Evolutionary conservation across 2,113 vertebrate species (phyloP).

Genomic region (Cephalopholis sonnerati): DNA sequence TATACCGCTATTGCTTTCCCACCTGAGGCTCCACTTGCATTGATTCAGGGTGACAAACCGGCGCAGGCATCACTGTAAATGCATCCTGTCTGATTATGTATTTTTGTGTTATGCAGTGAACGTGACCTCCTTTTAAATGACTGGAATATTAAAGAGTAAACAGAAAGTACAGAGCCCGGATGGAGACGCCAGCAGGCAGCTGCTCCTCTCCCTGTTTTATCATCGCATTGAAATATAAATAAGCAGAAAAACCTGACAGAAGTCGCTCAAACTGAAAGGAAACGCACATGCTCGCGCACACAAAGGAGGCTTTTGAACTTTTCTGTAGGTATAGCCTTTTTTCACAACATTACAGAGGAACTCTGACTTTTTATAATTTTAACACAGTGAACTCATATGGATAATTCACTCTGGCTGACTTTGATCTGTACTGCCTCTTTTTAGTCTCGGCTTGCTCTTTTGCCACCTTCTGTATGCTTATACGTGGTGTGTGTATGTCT

Average conservation of each 20-base stretch:
- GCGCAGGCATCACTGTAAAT: conserved; percentile 61
- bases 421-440: conserved; percentile 53
- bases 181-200: conserved; percentile 74
- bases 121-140: conserved; percentile 78
- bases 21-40: conserved; percentile 61
- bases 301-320: conserved; percentile 73
- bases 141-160: conserved; percentile 72
- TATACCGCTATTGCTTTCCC: conserved; percentile 33
- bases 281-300: conserved; percentile 37
- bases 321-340: conserved; percentile 48
- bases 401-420: conserved; percentile 57
- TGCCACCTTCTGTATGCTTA: conserved; percentile 22
- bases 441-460: conserved; percentile 46
- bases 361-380: conserved; percentile 61
- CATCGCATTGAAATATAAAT: conserved; percentile 66
- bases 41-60: conserved; percentile 60
- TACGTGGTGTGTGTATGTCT: conserved; percentile 2
- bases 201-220: conserved; percentile 69
- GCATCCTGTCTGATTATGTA: conserved; percentile 67
- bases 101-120: conserved; percentile 45
- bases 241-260: conserved; percentile 73
- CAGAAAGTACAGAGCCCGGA: conserved; percentile 63
- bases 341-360: conserved; percentile 59
- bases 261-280: conserved; percentile 63
- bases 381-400: conserved; percentile 55